Base-by-base conservation (phyloP, 1,140 invertebrate genomes). In the Philotrypesis tridentata region DNA sequence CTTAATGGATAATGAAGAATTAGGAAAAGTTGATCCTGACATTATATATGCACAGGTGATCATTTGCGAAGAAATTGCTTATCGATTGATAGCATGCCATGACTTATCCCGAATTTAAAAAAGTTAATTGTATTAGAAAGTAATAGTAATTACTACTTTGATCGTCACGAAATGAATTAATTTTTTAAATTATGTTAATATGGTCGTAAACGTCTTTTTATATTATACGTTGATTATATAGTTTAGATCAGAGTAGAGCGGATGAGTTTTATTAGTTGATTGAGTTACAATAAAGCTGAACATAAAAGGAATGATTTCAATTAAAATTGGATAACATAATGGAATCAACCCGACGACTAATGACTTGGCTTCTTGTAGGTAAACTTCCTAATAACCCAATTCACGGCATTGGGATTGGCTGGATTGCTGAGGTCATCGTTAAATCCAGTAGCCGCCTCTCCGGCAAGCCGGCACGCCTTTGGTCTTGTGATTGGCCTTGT, bases 351-450 rank as follows among this genome's bases (percentile, higher is more conserved):
- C 17, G 0, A 23, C 55, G 2, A 40, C 25, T 33, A 65, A 76
- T 12, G 55, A 43, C 55, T 68, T 81, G 67, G 67, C 48, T 82
- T 73, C 37, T 82, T 93, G 80, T 92, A 97, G 96, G 92, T 96
- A 79, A 97, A 97, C 92, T 97, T 97, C 92, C 91, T 97, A 85
- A 90, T 96, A 77, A 95, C 96, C 87, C 96, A 97, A 93, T 91
- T 96, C 87, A 92, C 94, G 81, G 96, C 96, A 80, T 91, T 97
- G 86, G 92, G 93, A 85, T 91, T 96, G 84, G 96, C 96, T 82
- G 93, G 95, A 85, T 87, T 96, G 48, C 95, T 96, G 89, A 94
- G 96, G 86, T 94, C 94, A 84, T 93, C 93, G 86, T 92, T 97
- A 82, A 95, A 94, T 90, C 94, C 95, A 72, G 91, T 90, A 4